Evolutionary conservation across 2,888 invertebrate genomes (phyloP), one percentile per base, ranked within the genome.

Genomic region (Lithophane ornitopus): DNA sequence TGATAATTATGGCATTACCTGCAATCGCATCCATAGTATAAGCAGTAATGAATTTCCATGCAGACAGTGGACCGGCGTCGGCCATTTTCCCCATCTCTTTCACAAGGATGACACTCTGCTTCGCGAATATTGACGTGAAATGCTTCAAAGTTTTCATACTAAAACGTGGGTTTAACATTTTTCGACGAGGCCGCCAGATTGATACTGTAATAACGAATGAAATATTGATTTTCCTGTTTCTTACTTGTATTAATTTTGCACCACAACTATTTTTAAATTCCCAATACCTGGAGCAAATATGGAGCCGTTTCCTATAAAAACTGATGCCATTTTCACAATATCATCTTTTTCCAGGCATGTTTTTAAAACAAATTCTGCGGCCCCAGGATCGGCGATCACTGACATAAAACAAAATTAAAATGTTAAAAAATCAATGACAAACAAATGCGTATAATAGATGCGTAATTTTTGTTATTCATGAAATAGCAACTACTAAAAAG

Each of bases 151-250:
- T 89, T 75, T 90, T 91, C 3, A 83, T 80, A 1, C 85, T 85
- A 70, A 92, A 91, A 1, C 84, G 88, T 2, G 90, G 90, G 0
- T 88, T 80, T 3, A 93, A 59, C n/a, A 91, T 72, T 70, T 91
- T 92, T 22, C 93, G 91, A 14, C 93, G 91, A 0, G 88, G 89
- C 0, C 91, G 90, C 93, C 93, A 93, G 9, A 90, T 90, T 6
- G 88, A 66, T 0, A 91, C 93, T 93, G 46, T 46, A 26, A 66
- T 49, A 8, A 49, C 22, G 19, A 93, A 59, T 49, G n/a, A n/a
- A n/a, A n/a, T n/a, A n/a, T n/a, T n/a, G n/a, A n/a, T n/a, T n/a
- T n/a, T n/a, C n/a, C n/a, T n/a, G n/a, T n/a, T n/a, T n/a, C n/a
- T n/a, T n/a, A n/a, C n/a, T n/a, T n/a, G n/a, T n/a, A n/a, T n/a